A percentile compares a stretch with the other conserved stretches of the same genome.
These are phyloP conservation scores for Centruroides vittatus DNA, from an alignment of 1,140 invertebrate genomes.

Conservation along the genomic window DNA sequence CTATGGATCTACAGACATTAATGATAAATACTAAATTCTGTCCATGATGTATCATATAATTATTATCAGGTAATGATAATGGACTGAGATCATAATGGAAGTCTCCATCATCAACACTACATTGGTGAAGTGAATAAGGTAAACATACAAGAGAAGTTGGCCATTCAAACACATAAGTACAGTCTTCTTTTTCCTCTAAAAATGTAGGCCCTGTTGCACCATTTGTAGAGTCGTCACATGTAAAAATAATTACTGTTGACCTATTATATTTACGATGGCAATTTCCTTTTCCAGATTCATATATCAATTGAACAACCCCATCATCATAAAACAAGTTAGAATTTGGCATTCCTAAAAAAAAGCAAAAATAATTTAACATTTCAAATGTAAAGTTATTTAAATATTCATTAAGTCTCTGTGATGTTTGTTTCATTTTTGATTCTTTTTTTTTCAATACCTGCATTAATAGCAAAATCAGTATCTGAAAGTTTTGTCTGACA, in stretches of 20 bases:
- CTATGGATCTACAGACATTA: slow-evolving; percentile 24
- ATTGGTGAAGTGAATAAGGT: slow-evolving; percentile 8
- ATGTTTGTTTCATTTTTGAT: too few species aligned
- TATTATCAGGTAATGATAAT: slow-evolving; percentile 19
- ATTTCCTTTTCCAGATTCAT: slow-evolving; percentile 6
- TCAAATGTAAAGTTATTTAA: too few species aligned
- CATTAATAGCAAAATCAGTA: slow-evolving; percentile 3
- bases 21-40: slow-evolving; percentile 20
- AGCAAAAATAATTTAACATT: neutral
- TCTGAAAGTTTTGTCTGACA: slow-evolving; percentile 21
- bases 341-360: slow-evolving; percentile 3
- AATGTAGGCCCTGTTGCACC: slow-evolving; percentile 7
- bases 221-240: slow-evolving; percentile 20
- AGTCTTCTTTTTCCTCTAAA: slow-evolving; percentile 17
- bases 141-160: slow-evolving; percentile 26
- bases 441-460: neutral
- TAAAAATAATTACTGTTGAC: slow-evolving; percentile 26
- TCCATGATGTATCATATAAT: slow-evolving; percentile 16
- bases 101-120: slow-evolving; percentile 4
- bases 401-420: too few species aligned
- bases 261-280: slow-evolving; percentile 18
- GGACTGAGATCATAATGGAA: slow-evolving; percentile 20
- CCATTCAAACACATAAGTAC: slow-evolving; percentile 28
- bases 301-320: slow-evolving; percentile 10
- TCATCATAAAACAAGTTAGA: slow-evolving; percentile 3